These are phyloP conservation scores for Chiloscyllium plagiosum DNA, from an alignment of 2,113 vertebrate genomes.

Conservation along the genomic window DNA sequence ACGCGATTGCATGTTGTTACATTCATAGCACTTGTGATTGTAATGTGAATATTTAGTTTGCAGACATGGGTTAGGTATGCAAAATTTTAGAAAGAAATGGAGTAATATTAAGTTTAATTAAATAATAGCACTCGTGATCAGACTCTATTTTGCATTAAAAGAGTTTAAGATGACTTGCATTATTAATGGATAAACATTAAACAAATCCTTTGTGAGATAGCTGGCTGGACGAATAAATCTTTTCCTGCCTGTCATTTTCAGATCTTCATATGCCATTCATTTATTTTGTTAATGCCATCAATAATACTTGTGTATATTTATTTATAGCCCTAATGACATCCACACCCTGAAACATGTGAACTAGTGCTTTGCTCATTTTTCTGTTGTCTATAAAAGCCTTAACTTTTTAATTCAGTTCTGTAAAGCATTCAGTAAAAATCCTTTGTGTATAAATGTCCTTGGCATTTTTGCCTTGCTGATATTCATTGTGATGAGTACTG, in stretches of 20 bases:
- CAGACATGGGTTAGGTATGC: neutral
- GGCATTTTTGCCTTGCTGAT: neutral
- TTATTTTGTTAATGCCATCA: neutral
- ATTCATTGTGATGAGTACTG: neutral
- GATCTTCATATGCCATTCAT: neutral
- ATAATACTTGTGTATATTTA: neutral
- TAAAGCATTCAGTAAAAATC: neutral
- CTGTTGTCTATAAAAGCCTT: neutral
- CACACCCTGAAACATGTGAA: neutral
- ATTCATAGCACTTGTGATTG: neutral
- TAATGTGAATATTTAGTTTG: neutral
- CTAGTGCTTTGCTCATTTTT: neutral
- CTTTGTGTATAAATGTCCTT: neutral
- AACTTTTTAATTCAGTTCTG: neutral
- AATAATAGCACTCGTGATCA: neutral
- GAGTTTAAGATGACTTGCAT: neutral
- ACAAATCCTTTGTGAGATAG: neutral
- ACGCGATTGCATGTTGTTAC: neutral
- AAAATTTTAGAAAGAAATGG: neutral
- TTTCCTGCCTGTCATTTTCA: neutral
- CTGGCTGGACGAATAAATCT: neutral
- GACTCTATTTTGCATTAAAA: neutral
- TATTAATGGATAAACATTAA: neutral
- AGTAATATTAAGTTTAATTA: neutral
- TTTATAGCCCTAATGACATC: neutral